Evolutionary conservation across 2,113 vertebrate genomes (phyloP).

Genomic region (Circaetus cinerascens): DNA sequence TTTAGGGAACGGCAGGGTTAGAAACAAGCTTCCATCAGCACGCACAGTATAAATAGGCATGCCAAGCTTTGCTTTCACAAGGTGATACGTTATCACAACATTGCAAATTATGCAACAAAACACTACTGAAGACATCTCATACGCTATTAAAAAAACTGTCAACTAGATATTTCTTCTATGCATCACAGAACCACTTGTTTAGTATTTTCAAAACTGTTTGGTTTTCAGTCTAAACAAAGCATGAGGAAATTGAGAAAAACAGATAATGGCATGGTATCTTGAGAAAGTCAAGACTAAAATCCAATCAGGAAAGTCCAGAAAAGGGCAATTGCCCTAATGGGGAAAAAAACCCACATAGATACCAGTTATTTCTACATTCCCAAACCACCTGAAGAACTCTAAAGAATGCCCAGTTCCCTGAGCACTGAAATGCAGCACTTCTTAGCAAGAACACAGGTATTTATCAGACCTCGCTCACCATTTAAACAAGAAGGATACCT

Average conservation of each 20-base stretch:
- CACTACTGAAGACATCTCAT: not conserved
- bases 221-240: constrained; percentile 21
- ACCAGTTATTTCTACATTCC: not conserved
- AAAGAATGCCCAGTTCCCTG: not conserved
- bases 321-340: not conserved
- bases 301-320: not conserved
- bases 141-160: not conserved
- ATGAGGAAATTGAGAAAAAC: not conserved
- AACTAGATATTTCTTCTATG: not conserved
- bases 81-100: not conserved
- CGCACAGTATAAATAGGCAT: not conserved
- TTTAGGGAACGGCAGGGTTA: not conserved
- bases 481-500: not conserved
- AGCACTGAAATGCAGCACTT: not conserved
- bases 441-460: not conserved
- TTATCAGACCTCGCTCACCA: not conserved
- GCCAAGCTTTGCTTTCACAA: not conserved
- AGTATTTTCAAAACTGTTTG: not conserved
- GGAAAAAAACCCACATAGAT: not conserved
- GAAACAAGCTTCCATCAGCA: not conserved
- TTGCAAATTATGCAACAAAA: not conserved
- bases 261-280: not conserved
- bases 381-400: not conserved
- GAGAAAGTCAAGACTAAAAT: not conserved
- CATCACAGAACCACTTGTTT: not conserved